Evolutionary conservation across 2,113 vertebrate species (phyloP), one percentile per base, ranked within the genome.

Genomic region (Dicerorhinus sumatrensis): DNA sequence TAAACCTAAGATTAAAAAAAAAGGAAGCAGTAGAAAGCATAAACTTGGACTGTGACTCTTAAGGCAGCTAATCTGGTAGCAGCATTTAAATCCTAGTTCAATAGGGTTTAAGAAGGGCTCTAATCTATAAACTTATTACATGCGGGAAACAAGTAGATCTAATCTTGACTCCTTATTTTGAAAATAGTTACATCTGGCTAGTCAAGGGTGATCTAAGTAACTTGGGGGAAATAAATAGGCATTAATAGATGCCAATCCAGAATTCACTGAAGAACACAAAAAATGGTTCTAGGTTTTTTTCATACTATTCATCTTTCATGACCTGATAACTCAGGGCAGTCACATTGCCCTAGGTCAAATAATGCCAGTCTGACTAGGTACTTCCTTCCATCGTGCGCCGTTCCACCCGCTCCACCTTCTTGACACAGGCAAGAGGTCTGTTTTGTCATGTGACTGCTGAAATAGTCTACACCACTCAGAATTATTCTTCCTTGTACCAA

Each of bases 121-220:
- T 77, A 85, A 60, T 81, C 63, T 87, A 12, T 89, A 94, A 75
- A 14, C 5, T 87, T 85, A 76, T 51, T 87, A 86, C 18, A 20
- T 80, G 27, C 10, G 14, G 14, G 20, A 10, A 8, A 9, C 63
- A 86, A 65, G 14, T 81, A 63, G 48, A 67, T 51, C 69, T 88
- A 63, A 83, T 91, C n/a, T 79, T 90, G 42, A 82, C 23, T 89
- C 56, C 42, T 84, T 77, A 65, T 63, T 91, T 94, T 97, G 39
- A 90, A 67, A 63, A 87, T 77, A 94, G 58, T 96, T 70, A 31
- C 25, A 88, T 76, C 42, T 96, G 29, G 5, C 31, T 96, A 51
- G n/a, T 95, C 76, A 88, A 33, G 5, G n/a, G 17, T 58, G 33
- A 42, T 39, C 11, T 92, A 90, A 86, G 63, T 88, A 21, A 87